Evolutionary conservation across 2,797 vertebrate species (phyloP).

Genomic region (Sebastes paucispinis): DNA sequence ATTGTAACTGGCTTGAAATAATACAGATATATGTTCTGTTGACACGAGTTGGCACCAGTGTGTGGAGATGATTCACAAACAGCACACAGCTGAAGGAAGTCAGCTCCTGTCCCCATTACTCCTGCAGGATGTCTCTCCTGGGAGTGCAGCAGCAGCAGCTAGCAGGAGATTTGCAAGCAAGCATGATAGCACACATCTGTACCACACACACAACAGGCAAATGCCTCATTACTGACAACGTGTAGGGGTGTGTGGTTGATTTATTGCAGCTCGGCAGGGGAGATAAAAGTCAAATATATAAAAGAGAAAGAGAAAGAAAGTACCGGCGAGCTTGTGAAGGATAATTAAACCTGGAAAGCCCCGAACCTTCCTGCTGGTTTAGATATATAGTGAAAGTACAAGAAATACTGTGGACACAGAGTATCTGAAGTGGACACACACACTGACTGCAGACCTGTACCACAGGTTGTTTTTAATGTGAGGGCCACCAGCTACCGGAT

Average conservation of each 20-base stretch:
- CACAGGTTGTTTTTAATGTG: constrained; percentile 43
- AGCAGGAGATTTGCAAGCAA: constrained; percentile 35
- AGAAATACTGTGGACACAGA: background rate
- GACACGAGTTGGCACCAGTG: background rate
- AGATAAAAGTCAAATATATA: constrained; percentile 60
- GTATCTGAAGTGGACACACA: constrained; percentile 25
- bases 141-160: constrained; percentile 6
- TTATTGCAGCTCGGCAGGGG: constrained; percentile 28
- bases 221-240: constrained; percentile 51
- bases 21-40: background rate
- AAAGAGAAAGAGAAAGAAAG: constrained; percentile 67
- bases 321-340: background rate
- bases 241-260: constrained; percentile 35
- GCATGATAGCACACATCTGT: constrained; percentile 29
- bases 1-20: background rate
- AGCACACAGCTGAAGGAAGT: constrained; percentile 6
- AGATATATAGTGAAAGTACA: background rate
- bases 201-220: constrained; percentile 27
- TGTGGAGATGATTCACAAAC: background rate
- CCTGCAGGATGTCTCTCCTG: constrained; percentile 9
- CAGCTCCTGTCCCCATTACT: background rate
- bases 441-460: constrained; percentile 1
- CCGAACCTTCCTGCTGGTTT: background rate
- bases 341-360: constrained; percentile 58
- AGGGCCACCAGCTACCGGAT: constrained; percentile 39